Evolutionary conservation across 2,888 invertebrate genomes (phyloP), one percentile per base, ranked within the genome.

Genomic region (Plagodis dolabraria): DNA sequence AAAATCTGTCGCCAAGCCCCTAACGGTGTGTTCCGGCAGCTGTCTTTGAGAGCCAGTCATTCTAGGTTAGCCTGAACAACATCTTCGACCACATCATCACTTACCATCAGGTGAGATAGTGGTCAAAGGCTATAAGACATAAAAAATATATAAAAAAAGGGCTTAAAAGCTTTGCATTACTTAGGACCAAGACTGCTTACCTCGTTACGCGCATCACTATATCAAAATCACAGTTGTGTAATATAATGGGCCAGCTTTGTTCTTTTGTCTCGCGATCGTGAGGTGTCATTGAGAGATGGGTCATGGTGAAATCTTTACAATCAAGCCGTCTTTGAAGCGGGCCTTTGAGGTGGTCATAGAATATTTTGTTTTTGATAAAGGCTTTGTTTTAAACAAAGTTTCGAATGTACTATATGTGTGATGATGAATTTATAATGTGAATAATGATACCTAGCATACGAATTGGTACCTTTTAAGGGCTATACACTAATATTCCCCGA

Each of bases 241-340:
- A 89, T 72, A 70, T 87, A 89, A 89, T 87, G 80, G 83, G 68
- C 60, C 72, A 75, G 82, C 68, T 89, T 90, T 88, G 89, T 91
- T 91, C 89, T 89, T 90, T 88, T 87, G 87, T 87, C 80, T 85
- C 68, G 75, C 58, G 61, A 35, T 87, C 83, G 80, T 83, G 79
- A 79, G 80, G 80, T 89, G 89, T 86, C 88, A 86, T 87, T 87
- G 86, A 84, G 67, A 82, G 88, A 87, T 83, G 87, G 87, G 85
- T 87, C 87, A 86, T 75, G 89, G 86, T 80, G 83, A 88, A 83
- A 86, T 80, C 79, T 64, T 65, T 77, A 69, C 74, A 72, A 70
- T 70, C 66, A 68, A 64, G 64, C 68, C 68, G 68, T 70, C 71
- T 71, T 68, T 65, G 61, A 67, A 65, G 65, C 67, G 52, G 53